phyloP scores from a whole-genome alignment of 2,888 invertebrate species.

The Quadriops clusia region DNA sequence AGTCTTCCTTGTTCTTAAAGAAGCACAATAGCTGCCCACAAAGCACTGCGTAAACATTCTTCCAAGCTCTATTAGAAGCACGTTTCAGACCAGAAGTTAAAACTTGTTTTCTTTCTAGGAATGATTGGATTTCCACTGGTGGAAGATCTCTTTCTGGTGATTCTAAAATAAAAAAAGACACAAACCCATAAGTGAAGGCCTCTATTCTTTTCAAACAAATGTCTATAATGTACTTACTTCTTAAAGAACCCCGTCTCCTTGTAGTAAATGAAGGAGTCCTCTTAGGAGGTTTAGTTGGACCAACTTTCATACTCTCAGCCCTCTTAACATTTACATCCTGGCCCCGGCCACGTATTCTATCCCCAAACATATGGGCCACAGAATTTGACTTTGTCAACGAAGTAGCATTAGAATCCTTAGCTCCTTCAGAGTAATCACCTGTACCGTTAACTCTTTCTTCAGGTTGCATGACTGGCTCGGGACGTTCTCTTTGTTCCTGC shows the following conservation, averaged over 20 bases:
- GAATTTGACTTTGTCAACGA: constrained; percentile 46
- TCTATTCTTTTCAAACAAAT: background rate
- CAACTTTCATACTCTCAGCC: constrained; percentile 80
- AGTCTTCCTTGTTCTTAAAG: constrained; percentile 91
- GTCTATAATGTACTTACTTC: constrained; percentile 28
- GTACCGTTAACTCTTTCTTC: constrained; percentile 37
- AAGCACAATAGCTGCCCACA: constrained; percentile 96
- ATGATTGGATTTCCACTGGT: constrained; percentile 84
- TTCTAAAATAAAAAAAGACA: constrained; percentile 4
- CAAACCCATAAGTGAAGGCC: background rate
- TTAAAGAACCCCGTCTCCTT: constrained; percentile 75
- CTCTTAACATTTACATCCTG: constrained; percentile 59
- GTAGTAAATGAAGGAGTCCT: constrained; percentile 94
- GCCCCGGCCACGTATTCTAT: constrained; percentile 34
- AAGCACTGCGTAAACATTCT: constrained; percentile 84
- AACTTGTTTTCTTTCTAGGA: constrained; percentile 89
- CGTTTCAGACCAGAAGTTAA: constrained; percentile 86
- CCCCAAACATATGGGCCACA: constrained; percentile 50
- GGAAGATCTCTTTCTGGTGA: constrained; percentile 51
- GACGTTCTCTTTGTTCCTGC: constrained; percentile 60
- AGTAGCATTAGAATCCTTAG: no score
- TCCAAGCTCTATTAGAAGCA: constrained; percentile 93
- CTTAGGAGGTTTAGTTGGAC: constrained; percentile 59
- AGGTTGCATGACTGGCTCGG: constrained; percentile 26
- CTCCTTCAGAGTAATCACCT: constrained; percentile 9